phyloP scores from a whole-genome alignment of 2,113 vertebrate species.

The Phycodurus eques region DNA sequence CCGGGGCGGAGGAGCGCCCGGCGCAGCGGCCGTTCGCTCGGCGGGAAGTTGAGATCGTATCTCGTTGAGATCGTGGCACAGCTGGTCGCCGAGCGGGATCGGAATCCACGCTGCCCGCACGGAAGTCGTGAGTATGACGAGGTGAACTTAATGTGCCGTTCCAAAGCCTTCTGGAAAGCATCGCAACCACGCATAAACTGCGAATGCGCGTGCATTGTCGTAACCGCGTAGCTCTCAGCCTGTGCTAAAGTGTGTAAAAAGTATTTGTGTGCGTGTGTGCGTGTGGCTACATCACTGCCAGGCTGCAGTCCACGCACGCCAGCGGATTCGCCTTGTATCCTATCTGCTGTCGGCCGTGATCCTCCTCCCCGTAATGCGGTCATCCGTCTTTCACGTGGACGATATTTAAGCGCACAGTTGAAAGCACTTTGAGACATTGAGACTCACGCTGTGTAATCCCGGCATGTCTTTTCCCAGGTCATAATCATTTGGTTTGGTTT shows the following conservation, averaged over 20 bases:
- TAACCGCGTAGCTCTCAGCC: neutral
- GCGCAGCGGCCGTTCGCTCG: too few species aligned
- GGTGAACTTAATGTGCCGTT: neutral
- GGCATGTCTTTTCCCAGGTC: neutral
- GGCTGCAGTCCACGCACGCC: conserved; percentile 33
- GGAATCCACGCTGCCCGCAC: too few species aligned
- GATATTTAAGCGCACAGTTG: conserved; percentile 41
- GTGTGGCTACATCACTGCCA: conserved; percentile 3
- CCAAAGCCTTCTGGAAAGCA: neutral
- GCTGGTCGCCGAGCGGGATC: too few species aligned
- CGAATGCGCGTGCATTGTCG: neutral
- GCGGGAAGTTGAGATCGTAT: too few species aligned
- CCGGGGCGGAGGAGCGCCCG: too few species aligned
- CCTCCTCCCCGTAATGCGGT: conserved; percentile 48
- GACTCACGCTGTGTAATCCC: conserved; percentile 1
- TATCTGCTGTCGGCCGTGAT: conserved; percentile 51
- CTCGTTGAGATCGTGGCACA: too few species aligned
- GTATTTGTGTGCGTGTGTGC: neutral
- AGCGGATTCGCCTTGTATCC: conserved; percentile 46
- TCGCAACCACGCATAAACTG: neutral
- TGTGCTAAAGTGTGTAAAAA: conserved; percentile 8
- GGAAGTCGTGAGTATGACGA: too few species aligned
- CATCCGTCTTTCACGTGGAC: conserved; percentile 52
- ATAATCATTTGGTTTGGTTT: neutral
- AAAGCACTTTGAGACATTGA: conserved; percentile 56